Conservation (phyloP, 2,888 invertebrate genomes). For the Melanchra persicariae region DNA sequence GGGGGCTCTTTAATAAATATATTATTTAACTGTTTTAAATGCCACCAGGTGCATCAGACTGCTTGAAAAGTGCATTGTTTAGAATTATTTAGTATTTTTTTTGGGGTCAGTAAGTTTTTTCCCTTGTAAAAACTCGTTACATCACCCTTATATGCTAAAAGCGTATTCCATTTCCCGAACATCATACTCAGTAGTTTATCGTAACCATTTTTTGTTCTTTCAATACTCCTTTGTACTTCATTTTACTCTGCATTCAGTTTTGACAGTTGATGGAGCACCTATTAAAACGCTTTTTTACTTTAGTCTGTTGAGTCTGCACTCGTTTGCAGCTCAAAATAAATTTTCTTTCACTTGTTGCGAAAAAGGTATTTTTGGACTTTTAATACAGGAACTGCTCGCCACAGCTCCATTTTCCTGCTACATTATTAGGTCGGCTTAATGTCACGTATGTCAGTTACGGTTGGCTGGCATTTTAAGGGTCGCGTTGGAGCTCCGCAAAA, state of each 20-base stretch:
- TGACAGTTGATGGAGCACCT: constrained; percentile 16
- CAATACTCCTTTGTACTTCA: constrained; percentile 3
- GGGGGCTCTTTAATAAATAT: too few species aligned
- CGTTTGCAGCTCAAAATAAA: constrained; percentile 4
- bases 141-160: not conserved
- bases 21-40: too few species aligned
- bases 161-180: constrained; percentile 2
- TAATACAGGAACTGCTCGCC: not conserved
- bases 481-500: constrained; percentile 17
- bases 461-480: constrained; percentile 18
- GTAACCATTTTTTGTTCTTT: not conserved
- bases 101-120: too few species aligned
- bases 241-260: not conserved
- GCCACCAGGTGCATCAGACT: too few species aligned
- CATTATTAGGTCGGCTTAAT: constrained; percentile 38
- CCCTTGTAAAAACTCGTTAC: too few species aligned
- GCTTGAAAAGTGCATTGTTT: too few species aligned
- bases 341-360: not conserved
- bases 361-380: not conserved
- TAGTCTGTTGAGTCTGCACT: not conserved
- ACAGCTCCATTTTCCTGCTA: constrained; percentile 10
- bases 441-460: constrained; percentile 23
- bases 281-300: constrained; percentile 10
- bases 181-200: not conserved
- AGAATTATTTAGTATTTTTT: too few species aligned